Evolutionary conservation across 2,797 vertebrate species (phyloP).

Genomic region (Glyptemys insculpta): DNA sequence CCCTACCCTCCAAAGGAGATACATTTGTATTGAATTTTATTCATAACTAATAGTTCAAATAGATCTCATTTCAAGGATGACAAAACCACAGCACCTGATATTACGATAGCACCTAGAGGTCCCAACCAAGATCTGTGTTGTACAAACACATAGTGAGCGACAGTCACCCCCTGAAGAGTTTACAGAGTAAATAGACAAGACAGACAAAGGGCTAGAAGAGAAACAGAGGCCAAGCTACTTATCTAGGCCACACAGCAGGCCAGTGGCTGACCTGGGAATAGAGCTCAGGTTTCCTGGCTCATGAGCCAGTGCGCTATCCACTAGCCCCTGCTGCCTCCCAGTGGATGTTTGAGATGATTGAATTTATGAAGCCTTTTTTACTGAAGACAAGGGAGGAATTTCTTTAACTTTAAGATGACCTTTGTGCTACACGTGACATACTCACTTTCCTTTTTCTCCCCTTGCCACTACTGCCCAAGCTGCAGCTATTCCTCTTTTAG

Average conservation of each 20-base stretch:
- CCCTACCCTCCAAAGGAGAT: accelerated
- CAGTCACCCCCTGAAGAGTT: neutral
- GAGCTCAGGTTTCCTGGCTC: neutral
- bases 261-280: neutral
- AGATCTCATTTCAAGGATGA: accelerated
- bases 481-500: neutral
- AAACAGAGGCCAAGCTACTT: accelerated
- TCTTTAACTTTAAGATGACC: slow-evolving; percentile 53
- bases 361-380: neutral
- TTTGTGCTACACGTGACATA: neutral
- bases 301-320: neutral
- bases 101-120: accelerated
- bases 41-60: accelerated
- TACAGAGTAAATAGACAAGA: neutral
- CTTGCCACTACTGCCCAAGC: neutral
- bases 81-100: accelerated
- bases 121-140: accelerated
- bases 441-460: slow-evolving; percentile 12
- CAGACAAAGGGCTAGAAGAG: neutral
- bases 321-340: neutral
- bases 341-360: neutral
- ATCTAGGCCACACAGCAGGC: neutral
- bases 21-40: accelerated
- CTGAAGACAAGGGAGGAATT: neutral
- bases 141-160: neutral